Base-by-base conservation (phyloP, 2,113 vertebrate species). In the Phaetusa simplex region DNA sequence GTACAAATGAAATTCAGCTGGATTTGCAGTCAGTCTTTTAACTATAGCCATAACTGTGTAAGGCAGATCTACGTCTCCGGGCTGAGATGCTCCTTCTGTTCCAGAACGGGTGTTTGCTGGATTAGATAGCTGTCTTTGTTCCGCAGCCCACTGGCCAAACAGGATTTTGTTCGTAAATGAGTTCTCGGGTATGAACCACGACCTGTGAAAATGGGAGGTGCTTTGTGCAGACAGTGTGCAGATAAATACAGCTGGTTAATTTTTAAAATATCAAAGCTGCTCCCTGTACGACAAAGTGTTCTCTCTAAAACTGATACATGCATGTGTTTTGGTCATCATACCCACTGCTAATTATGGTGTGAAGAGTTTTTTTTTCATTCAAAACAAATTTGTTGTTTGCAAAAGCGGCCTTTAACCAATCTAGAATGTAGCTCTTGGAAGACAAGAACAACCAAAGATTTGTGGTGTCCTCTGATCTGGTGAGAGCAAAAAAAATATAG, bases 321-420 rank as follows among this genome's bases (percentile, higher is more conserved):
- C 1, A 1, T 59, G 52, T 1, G 2, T 27, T 67, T 76, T 59
- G 32, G 53, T 62, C 3, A 30, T 76, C 0, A 0, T n/a, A 70
- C 47, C 30, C 40, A 16, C 47, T 47, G 34, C 19, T 47, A n/a
- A 11, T 83, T 2, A 2, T 23, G 36, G n/a, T 8, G 8, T 11
- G 52, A 71, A 43, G 38, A 70, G 40, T 42, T 23, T 45, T 26
- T 73, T 26, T 58, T 42, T 29, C 36, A 58, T 52, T 77, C n/a
- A 36, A 27, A 76, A 23, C 10, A 38, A 53, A 49, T 49, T 3
- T 18, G 11, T 26, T 22, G n/a, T 56, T 73, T 56, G 49, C 58
- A 36, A 66, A 56, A 78, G 70, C 5, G 5, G 24, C 55, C 24
- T 89, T 45, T 45, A 81, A 52, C 40, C 64, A 38, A 20, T 20